These are phyloP conservation scores for Pseudomyrmex sp. DNA, from an alignment of 1,140 invertebrate species.

Conservation along the genomic window DNA sequence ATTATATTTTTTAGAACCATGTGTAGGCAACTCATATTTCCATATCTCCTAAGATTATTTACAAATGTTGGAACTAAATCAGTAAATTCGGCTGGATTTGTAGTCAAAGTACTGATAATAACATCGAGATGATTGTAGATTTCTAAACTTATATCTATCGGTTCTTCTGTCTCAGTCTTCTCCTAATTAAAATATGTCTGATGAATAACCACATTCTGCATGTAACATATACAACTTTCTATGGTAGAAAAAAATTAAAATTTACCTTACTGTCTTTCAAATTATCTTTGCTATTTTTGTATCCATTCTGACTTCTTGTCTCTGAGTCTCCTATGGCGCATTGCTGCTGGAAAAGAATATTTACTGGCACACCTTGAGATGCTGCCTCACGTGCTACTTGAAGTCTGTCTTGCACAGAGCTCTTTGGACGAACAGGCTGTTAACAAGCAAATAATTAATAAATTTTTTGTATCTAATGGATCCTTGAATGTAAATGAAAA, in stretches of 20 bases:
- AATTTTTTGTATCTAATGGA: not conserved
- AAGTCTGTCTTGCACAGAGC: constrained; percentile 75
- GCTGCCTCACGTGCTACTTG: constrained; percentile 67
- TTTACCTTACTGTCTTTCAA: constrained; percentile 16
- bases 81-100: constrained; percentile 87
- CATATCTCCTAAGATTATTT: constrained; percentile 85
- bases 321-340: constrained; percentile 65
- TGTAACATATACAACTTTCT: not conserved
- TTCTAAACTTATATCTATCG: constrained; percentile 62
- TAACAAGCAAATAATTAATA: not conserved
- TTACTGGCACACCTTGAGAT: not conserved
- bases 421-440: not conserved
- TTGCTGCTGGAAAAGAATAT: constrained; percentile 62
- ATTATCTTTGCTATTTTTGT: constrained; percentile 66
- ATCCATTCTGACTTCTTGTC: constrained; percentile 69
- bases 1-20: constrained; percentile 86
- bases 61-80: constrained; percentile 86
- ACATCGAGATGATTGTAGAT: constrained; percentile 85
- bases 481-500: too few species aligned
- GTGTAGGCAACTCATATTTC: constrained; percentile 84
- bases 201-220: not conserved
- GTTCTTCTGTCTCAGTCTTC: constrained; percentile 22
- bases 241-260: not conserved
- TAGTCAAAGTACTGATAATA: constrained; percentile 87
- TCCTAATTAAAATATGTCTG: constrained; percentile 12